Percentiles rank a stretch among this genome's conserved stretches.
Evolutionary conservation across 2,797 vertebrate species (phyloP).

Genomic region (Varecia variegata): DNA sequence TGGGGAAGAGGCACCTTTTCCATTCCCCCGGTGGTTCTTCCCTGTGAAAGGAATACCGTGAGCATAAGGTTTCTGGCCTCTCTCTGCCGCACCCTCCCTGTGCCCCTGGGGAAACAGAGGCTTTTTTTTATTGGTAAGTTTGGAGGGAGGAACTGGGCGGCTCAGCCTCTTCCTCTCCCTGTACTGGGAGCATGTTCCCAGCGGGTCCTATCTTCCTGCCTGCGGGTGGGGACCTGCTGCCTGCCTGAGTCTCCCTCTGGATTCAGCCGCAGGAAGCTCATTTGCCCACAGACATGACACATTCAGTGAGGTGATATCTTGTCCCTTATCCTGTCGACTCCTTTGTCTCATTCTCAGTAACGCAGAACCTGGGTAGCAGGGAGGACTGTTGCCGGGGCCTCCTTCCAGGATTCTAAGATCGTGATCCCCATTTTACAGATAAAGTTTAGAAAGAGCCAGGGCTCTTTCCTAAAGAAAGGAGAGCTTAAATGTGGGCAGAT

Average conservation of each 20-base stretch:
- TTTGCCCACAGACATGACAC: not conserved
- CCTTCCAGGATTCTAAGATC: not conserved
- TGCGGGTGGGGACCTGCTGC: not conserved
- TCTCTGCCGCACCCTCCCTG: not conserved
- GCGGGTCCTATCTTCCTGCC: accelerated
- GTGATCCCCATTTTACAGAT: not conserved
- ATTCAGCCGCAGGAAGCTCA: not conserved
- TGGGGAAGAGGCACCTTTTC: not conserved
- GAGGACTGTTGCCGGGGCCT: not conserved
- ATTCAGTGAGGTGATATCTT: not conserved
- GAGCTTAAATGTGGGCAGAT: not conserved
- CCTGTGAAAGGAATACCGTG: not conserved
- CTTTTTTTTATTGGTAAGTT: not conserved
- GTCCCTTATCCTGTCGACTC: not conserved
- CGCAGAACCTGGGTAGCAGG: not conserved
- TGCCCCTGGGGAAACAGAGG: not conserved
- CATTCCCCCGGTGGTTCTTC: not conserved
- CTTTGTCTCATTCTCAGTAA: not conserved
- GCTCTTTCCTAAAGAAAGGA: constrained; percentile 1
- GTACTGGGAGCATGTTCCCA: not conserved
- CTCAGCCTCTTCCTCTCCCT: not conserved
- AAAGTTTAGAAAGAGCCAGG: not conserved
- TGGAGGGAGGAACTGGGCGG: not conserved
- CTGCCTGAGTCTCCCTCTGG: not conserved
- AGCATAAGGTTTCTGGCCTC: not conserved